Evolutionary conservation across 2,113 vertebrate genomes (phyloP).

Genomic region (Lamprotornis superbus): DNA sequence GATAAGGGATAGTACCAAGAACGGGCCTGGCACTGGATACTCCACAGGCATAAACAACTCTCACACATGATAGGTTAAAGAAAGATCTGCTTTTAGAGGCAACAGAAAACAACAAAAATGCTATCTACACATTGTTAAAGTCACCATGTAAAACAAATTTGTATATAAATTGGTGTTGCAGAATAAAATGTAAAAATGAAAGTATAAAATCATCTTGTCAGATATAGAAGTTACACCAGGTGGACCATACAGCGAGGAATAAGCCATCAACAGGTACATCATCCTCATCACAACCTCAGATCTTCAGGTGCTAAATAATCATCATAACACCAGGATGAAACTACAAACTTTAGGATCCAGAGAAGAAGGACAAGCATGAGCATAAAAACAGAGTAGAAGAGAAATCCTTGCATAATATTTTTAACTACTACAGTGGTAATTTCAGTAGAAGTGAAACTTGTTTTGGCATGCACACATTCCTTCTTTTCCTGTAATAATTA

Average conservation of each 20-base stretch:
- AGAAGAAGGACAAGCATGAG: not conserved
- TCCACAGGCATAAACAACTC: not conserved
- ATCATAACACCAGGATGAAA: not conserved
- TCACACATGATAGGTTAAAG: not conserved
- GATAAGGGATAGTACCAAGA: not conserved
- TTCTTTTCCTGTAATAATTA: not conserved
- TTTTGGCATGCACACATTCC: not conserved
- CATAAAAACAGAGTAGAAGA: not conserved
- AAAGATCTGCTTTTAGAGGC: not conserved
- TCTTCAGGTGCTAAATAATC: not conserved
- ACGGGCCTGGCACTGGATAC: not conserved
- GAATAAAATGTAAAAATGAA: not conserved
- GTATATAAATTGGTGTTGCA: not conserved
- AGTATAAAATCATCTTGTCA: not conserved
- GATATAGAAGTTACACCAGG: not conserved
- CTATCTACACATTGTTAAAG: not conserved
- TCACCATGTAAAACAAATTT: not conserved
- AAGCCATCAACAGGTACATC: not conserved
- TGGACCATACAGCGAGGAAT: not conserved
- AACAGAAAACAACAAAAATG: not conserved
- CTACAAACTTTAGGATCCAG: not conserved
- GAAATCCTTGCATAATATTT: not conserved
- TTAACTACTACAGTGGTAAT: not conserved
- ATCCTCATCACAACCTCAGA: not conserved
- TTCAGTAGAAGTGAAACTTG: not conserved